These are phyloP conservation scores for Aricia agestis DNA, from an alignment of 1,140 invertebrate genomes.

Conservation along the genomic window DNA sequence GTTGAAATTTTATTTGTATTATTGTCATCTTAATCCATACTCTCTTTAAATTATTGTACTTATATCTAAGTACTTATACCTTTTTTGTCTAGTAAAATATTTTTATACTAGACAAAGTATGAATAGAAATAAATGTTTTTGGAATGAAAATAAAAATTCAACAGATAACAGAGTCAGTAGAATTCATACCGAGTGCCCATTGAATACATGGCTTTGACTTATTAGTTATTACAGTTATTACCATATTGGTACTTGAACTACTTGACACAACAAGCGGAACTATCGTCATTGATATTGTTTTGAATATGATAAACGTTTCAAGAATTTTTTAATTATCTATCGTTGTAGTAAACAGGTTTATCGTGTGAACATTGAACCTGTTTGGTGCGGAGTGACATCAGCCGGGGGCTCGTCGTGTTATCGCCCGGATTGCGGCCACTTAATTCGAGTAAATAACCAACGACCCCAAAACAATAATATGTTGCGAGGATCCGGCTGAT, in stretches of 20 bases:
- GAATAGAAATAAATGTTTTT: too few species aligned
- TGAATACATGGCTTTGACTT: neutral
- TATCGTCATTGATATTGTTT: neutral
- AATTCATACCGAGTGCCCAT: too few species aligned
- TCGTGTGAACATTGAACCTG: constrained; percentile 31
- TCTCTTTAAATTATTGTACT: too few species aligned
- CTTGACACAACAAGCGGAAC: too few species aligned
- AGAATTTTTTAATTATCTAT: constrained; percentile 6
- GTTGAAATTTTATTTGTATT: too few species aligned
- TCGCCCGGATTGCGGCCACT: neutral
- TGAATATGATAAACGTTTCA: neutral
- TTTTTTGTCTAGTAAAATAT: too few species aligned
- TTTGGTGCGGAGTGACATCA: constrained; percentile 15
- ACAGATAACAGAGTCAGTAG: too few species aligned
- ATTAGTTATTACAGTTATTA: neutral
- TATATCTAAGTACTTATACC: too few species aligned
- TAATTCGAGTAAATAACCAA: neutral
- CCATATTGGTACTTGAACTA: too few species aligned
- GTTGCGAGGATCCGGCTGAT: neutral
- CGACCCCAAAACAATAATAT: neutral
- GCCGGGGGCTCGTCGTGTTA: constrained; percentile 29
- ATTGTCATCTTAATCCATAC: too few species aligned
- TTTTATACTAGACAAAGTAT: too few species aligned
- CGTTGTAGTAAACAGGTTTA: constrained; percentile 22
- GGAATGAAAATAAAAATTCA: too few species aligned